phyloP scores from a whole-genome alignment of 2,888 invertebrate genomes.

The Pollenia amentaria region DNA sequence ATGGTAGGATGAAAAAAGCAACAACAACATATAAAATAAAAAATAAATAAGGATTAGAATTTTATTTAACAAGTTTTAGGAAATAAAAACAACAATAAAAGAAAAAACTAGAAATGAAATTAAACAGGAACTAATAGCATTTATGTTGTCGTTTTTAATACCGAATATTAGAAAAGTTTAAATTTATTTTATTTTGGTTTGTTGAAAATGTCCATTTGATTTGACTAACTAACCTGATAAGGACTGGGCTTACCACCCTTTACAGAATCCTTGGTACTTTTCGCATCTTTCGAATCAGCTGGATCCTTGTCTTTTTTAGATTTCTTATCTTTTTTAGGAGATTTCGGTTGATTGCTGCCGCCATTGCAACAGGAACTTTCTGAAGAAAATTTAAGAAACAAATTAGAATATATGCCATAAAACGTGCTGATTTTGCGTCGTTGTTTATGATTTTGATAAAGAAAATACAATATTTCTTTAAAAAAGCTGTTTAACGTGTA shows the following conservation, averaged over 20 bases:
- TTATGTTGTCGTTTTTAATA: slow-evolving; percentile 6
- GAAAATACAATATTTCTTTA: no score
- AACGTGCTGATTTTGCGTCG: no score
- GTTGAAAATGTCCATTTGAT: slow-evolving; percentile 7
- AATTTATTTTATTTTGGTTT: not conserved
- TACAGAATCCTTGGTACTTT: slow-evolving; percentile 86
- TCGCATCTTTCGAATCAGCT: slow-evolving; percentile 86
- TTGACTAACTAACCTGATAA: slow-evolving; percentile 86
- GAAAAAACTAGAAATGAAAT: slow-evolving; percentile 28
- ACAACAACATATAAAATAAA: slow-evolving; percentile 49
- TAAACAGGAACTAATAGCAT: slow-evolving; percentile 29
- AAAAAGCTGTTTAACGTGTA: no score
- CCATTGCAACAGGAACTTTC: slow-evolving; percentile 94
- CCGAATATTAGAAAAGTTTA: not conserved
- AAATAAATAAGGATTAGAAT: slow-evolving; percentile 66
- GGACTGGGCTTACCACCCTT: slow-evolving; percentile 88
- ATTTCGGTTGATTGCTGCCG: slow-evolving; percentile 88
- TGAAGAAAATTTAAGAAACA: slow-evolving; percentile 76
- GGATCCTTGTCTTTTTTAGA: slow-evolving; percentile 88
- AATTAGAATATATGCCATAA: not conserved
- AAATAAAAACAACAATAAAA: not conserved
- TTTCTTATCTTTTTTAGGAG: slow-evolving; percentile 88
- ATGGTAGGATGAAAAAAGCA: slow-evolving; percentile 53
- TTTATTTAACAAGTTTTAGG: not conserved
- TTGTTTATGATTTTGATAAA: no score